Base-by-base conservation (phyloP, 1,140 invertebrate species). In the Vanessa tameamea region DNA sequence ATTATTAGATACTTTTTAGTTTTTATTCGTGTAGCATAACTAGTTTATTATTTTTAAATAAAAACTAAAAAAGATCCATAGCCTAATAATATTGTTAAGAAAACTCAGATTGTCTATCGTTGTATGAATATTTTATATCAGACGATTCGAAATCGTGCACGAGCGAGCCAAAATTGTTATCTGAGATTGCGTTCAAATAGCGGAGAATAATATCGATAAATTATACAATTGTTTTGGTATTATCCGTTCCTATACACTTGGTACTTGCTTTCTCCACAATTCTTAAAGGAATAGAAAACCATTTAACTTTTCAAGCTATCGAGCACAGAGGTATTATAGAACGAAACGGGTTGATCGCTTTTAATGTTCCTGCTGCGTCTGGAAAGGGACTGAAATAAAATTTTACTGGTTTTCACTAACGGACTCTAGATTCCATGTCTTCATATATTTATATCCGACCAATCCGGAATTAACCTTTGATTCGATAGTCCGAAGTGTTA, bases 271-370 rank as follows among this genome's bases (percentile, higher is more conserved):
- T 68, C 5, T 68, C 53, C 53, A 53, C 31, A 69, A 43, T 69
- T 53, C 20, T 59, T 53, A 51, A 11, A 50, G 26, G 15, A 63
- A n/a, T 64, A 50, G 72, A 48, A 69, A 64, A 74, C 72, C 69
- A 64, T 76, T 76, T 72, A 67, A 78, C 48, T 75, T 73, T 69
- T 66, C 72, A 74, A 69, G 72, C 74, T 65, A 68, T 76, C 72
- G 57, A 53, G 67, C 61, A 72, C 50, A 73, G 64, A 68, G 69
- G 50, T 72, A 47, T 59, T 16, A 23, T 71, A 70, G 68, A 66
- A 69, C 26, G 55, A 53, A 73, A 59, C 48, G 72, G 63, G 65
- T 57, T 76, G 59, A 77, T 74, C 70, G 65, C 72, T 77, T 79
- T 75, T 69, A 79, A 69, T 66, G 64, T 64, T 59, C 11, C 14